Base-by-base conservation (phyloP, 2,113 vertebrate genomes). In the Hydrochoerus hydrochaeris region DNA sequence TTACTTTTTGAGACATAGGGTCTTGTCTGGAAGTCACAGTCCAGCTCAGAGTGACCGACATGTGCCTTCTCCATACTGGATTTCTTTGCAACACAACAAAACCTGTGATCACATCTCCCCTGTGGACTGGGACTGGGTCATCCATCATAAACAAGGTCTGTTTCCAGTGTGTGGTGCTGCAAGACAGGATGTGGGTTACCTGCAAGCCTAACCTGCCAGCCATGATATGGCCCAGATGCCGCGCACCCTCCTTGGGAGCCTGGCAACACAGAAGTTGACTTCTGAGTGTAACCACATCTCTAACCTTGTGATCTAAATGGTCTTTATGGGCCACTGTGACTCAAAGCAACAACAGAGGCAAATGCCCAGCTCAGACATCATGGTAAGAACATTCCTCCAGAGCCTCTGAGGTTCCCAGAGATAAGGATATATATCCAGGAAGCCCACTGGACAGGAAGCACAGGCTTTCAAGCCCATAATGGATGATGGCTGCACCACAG, bases 121-220 rank as follows among this genome's bases (percentile, higher is more conserved):
- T 16, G 1, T 88, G 77, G 7, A 99, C 97, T 0, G 97, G 75
- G 26, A 99, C 71, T 0, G 99, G 99, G 83, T 97, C 85, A 28
- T 99, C 99, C 89, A 99, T 97, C 99, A 99, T 99, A 77, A 99
- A 99, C 54, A 99, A 97, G 58, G 99, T 99, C 98, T 99, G 99
- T 96, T 99, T 99, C 99, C 99, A 99, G 96, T 99, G 99, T 4
- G 99, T 99, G 5, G 98, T 98, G 96, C 99, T 99, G 96, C 13
- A 65, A 57, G 83, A 88, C 60, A 95, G 2, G 19, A 32, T 35
- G 0, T 0, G 0, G 0, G 2, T 54, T 10, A 94, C 28, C 12
- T 5, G 35, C 24, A 14, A 58, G 54, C 7, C 71, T 38, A 3
- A 38, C 10, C 52, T 2, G 26, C 38, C 4, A 38, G 22, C 35